Conservation (phyloP, 1,140 invertebrate species). For the Drosophila erecta region DNA sequence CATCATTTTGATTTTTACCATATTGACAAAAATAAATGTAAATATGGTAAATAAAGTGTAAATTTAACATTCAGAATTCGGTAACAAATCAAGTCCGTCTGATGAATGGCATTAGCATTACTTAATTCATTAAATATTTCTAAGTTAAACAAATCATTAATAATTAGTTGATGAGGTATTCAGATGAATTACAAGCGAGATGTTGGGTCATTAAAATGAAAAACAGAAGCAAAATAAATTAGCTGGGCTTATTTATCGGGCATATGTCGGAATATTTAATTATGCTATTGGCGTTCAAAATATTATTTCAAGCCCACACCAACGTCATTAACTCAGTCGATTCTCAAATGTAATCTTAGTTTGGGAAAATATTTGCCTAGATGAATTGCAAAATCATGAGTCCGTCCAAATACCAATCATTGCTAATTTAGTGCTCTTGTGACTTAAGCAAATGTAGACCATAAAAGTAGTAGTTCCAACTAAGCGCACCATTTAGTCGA, state of each 20-base stretch:
- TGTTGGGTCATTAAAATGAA: slow-evolving; percentile 8
- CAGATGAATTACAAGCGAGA: neutral
- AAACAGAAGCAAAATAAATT: slow-evolving; percentile 3
- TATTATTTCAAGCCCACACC: neutral
- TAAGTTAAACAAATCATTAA: neutral
- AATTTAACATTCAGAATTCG: slow-evolving; percentile 9
- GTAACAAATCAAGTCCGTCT: slow-evolving; percentile 3
- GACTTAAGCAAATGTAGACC: no score
- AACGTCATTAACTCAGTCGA: no score
- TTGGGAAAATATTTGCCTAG: neutral
- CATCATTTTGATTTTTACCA: slow-evolving; percentile 6
- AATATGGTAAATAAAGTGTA: neutral
- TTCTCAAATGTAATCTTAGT: no score
- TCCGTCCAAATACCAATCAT: neutral
- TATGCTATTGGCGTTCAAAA: neutral
- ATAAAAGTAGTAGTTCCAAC: no score
- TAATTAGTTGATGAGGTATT: neutral
- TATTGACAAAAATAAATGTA: slow-evolving; percentile 12
- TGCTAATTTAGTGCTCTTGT: neutral
- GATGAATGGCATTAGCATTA: slow-evolving; percentile 17
- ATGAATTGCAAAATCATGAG: neutral
- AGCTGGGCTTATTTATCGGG: neutral
- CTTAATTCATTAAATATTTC: slow-evolving; percentile 2
- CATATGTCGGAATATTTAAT: slow-evolving; percentile 1
- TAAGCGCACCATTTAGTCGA: no score